Base-by-base conservation (phyloP, 2,113 vertebrate species). In the Regulus satrapa region DNA sequence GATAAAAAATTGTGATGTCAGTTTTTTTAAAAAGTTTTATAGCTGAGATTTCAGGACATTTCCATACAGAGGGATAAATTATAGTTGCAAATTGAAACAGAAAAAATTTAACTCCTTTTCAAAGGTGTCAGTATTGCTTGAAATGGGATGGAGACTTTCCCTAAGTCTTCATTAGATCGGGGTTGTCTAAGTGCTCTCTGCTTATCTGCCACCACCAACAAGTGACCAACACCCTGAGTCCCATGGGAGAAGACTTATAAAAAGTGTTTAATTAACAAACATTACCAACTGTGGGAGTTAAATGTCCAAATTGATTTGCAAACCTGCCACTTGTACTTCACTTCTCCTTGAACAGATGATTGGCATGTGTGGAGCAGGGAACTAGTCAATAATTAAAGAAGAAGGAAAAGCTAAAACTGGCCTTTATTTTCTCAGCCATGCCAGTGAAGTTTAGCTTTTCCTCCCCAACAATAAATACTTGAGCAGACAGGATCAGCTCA, bases 321-420 rank as follows among this genome's bases (percentile, higher is more conserved):
- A 73, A 49, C 9, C 45, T 49, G 5, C 26, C 14, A 10, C 0
- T 0, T 38, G 12, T 25, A 5, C 67, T 69, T 85, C 52, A 73
- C 45, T 61, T 85, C 36, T 62, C 64, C 68, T 49, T n/a, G n/a
- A 63, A 10, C 9, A 38, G 17, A 24, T 18, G 43, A 12, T 12
- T 64, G 40, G 36, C 6, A 1, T 8, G 29, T 31, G 31, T n/a
- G 1, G 0, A 51, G 62, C 36, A 36, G 28, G 15, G 19, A 59
- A 10, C 34, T 25, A 21, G n/a, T 6, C 54, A 74, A 15, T 21
- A 12, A 66, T 24, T 59, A 26, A 16, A 23, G 19, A 24, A 21
- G 31, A 62, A 69, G 63, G 59, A 62, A n/a, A 88, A 77, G 32
- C 28, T 45, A 48, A 58, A 86, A 2, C 6, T 77, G 36, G 1